Conservation (phyloP, 2,113 vertebrate genomes). For the Nanorana parkeri region DNA sequence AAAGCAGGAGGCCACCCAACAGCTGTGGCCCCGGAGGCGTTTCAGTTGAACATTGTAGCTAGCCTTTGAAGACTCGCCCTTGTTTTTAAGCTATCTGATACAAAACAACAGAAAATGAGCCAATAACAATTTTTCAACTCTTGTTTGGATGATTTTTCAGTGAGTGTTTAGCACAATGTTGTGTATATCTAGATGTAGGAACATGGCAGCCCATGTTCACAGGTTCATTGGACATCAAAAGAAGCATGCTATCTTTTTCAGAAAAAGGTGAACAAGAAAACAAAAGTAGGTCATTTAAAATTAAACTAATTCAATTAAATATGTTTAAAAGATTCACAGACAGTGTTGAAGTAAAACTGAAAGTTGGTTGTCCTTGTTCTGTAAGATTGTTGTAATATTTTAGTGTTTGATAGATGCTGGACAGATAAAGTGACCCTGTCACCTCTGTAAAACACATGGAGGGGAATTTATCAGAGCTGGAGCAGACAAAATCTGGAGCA, state of each 20-base stretch:
- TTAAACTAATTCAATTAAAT: too few relatives aligned
- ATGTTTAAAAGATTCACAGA: too few relatives aligned
- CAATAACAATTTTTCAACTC: neutral
- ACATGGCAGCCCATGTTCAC: neutral
- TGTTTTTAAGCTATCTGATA: constrained; percentile 17
- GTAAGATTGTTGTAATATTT: too few relatives aligned
- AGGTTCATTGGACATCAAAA: neutral
- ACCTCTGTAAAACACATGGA: too few relatives aligned
- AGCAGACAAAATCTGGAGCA: too few relatives aligned
- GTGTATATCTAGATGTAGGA: neutral
- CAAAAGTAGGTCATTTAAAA: too few relatives aligned
- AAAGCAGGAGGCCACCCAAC: constrained; percentile 32
- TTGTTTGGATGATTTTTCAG: neutral
- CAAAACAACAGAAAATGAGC: constrained; percentile 10
- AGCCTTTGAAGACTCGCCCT: constrained; percentile 39
- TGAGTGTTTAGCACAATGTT: neutral
- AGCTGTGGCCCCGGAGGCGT: constrained; percentile 31
- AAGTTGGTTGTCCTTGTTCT: too few relatives aligned
- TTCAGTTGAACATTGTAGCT: constrained; percentile 11
- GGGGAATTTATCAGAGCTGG: too few relatives aligned
- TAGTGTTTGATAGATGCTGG: too few relatives aligned
- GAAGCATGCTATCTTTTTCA: neutral
- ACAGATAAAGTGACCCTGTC: too few relatives aligned
- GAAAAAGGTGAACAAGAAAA: neutral
- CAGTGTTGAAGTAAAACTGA: too few relatives aligned